phyloP scores from a whole-genome alignment of 2,888 invertebrate species.

The Temnothorax unifasciatus region DNA sequence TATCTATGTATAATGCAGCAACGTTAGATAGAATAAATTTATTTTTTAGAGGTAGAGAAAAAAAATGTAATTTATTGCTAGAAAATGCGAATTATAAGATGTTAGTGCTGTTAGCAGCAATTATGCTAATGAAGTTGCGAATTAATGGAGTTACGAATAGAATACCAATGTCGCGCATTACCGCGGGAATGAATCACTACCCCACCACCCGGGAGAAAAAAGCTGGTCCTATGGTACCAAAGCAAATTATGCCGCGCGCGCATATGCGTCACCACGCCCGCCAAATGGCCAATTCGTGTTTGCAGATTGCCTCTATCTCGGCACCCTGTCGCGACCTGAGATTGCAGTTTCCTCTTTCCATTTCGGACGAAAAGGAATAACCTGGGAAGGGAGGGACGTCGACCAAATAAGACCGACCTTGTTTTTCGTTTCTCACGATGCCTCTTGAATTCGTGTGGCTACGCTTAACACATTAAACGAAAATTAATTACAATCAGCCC shows the following conservation, averaged over 20 bases:
- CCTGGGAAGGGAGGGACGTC: constrained; percentile 9
- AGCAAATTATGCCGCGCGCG: constrained; percentile 78
- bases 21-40: constrained; percentile 1
- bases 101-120: neutral
- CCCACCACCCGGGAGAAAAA: constrained; percentile 69
- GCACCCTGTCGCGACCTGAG: constrained; percentile 81
- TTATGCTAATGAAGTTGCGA: constrained; percentile 24
- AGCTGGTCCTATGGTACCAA: constrained; percentile 73
- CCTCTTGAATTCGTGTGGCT: constrained; percentile 1
- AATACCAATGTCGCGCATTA: constrained; percentile 49
- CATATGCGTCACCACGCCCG: constrained; percentile 80
- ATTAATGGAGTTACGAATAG: constrained; percentile 19
- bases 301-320: constrained; percentile 85
- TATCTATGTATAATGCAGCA: neutral
- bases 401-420: constrained; percentile 24
- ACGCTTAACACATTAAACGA: neutral
- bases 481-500: neutral
- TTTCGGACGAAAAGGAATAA: constrained; percentile 58
- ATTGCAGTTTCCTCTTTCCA: constrained; percentile 84
- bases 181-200: constrained; percentile 55
- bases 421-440: constrained; percentile 23
- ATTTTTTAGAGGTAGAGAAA: neutral
- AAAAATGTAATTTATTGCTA: neutral
- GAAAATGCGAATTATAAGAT: neutral
- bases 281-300: constrained; percentile 86